Conservation (phyloP, 2,113 vertebrate genomes). For the Azemiops feae region DNA sequence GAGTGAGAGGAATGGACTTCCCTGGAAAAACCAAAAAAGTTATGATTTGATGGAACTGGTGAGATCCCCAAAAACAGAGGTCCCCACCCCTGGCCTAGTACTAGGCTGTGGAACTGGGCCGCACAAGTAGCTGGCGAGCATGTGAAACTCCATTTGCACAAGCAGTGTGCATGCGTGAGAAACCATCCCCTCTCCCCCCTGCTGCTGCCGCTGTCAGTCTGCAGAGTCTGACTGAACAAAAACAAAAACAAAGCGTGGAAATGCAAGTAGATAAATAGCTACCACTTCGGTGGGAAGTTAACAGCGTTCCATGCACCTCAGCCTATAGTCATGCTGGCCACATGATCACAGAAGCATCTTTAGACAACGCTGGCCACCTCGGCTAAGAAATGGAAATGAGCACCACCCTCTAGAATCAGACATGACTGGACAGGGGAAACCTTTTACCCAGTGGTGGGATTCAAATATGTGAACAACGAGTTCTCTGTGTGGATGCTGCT, state of each 20-base stretch:
- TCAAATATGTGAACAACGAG: no score
- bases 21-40: neutral
- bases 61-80: neutral
- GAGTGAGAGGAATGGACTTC: neutral
- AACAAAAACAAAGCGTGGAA: neutral
- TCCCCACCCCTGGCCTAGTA: neutral
- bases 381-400: neutral
- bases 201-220: neutral
- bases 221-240: neutral
- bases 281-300: neutral
- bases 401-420: neutral
- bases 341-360: neutral
- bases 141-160: neutral
- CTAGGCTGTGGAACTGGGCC: neutral
- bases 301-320: neutral
- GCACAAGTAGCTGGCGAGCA: neutral
- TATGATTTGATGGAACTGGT: neutral
- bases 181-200: neutral
- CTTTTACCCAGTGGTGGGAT: neutral
- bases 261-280: neutral
- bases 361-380: neutral
- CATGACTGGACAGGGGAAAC: neutral
- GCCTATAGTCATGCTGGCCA: neutral
- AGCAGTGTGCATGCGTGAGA: rapidly evolving
- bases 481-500: no score